Base-by-base conservation (phyloP, 2,113 vertebrate genomes). In the Opisthocomus hoazin region DNA sequence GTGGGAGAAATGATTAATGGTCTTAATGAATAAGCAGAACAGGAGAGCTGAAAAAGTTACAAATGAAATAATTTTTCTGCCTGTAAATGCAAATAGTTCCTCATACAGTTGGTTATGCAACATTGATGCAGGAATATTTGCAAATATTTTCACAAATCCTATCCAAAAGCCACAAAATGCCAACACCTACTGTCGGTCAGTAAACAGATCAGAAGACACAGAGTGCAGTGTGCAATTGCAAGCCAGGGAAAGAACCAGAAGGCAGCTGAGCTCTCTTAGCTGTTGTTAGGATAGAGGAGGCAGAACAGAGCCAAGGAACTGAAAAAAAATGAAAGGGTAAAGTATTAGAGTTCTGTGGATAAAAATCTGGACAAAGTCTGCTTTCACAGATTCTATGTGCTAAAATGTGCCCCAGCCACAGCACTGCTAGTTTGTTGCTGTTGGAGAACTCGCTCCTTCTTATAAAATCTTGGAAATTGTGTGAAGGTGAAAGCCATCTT, bases 11-110 rank as follows among this genome's bases (percentile, higher is more conserved):
- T 95, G 41, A 97, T 96, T 94, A 87, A 97, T 69, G 24, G 5
- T 79, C 77, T 86, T 96, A 92, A 97, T 96, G 86, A 97, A 95
- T 94, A 94, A 92, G 91, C 91, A 95, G 85, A 96, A 70, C 26
- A 94, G 89, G 32, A 26, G 1, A 92, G 21, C 87, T 93, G 87
- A 74, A 96, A 95, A 97, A 57, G 75, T 96, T 97, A 92, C 87
- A 92, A 89, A 82, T 85, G 84, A 94, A 94, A 96, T 87, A 0
- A 69, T 95, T 94, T 93, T 93, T 95, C 90, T 89, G 73, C 57
- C 69, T 87, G n/a, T 63, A 93, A 94, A 94, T 92, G 91, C 79
- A 93, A 95, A 93, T 58, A 89, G 27, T 74, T 96, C 43, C 46
- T 80, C n/a, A 65, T 89, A 69, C 12, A 57, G 50, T 79, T 88